A percentile compares a stretch with the other conserved stretches of the same genome.
These are phyloP conservation scores for Entomobrya multifasciata DNA, from an alignment of 2,888 invertebrate species.

Conservation along the genomic window DNA sequence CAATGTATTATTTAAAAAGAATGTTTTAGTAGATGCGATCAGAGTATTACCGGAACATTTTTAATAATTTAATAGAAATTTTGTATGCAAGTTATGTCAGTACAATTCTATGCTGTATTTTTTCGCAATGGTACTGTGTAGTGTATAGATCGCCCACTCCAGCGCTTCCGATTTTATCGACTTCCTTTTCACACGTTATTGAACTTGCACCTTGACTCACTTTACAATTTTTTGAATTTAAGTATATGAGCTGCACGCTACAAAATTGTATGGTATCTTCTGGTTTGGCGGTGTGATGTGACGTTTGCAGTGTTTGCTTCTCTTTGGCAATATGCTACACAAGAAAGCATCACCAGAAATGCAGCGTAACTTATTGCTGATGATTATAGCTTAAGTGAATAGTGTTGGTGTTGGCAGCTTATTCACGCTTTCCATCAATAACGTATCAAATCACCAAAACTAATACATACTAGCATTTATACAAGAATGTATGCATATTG, in stretches of 20 bases:
- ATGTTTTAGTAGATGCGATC: too few relatives aligned
- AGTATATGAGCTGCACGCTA: background rate
- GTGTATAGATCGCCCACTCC: background rate
- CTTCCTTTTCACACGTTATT: constrained; percentile 28
- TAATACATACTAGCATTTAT: background rate
- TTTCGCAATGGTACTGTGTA: too few relatives aligned
- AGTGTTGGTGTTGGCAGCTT: constrained; percentile 49
- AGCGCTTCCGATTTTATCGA: background rate
- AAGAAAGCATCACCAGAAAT: constrained; percentile 3
- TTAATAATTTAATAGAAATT: too few relatives aligned
- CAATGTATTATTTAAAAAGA: too few relatives aligned
- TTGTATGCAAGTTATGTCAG: too few relatives aligned
- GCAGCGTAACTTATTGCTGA: background rate
- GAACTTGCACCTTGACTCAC: constrained; percentile 27
- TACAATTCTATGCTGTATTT: too few relatives aligned
- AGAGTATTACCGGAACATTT: too few relatives aligned
- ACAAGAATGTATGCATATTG: background rate
- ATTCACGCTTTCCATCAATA: constrained; percentile 43
- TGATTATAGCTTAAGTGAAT: constrained; percentile 2
- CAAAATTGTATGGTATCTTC: background rate
- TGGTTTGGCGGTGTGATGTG: too few relatives aligned
- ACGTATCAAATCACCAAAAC: background rate
- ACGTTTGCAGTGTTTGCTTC: background rate
- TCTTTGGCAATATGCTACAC: background rate
- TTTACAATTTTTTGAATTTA: too few relatives aligned